Evolutionary conservation across 2,113 vertebrate genomes (phyloP), one percentile per base, ranked within the genome.

Genomic region (Amphiprion ocellaris): DNA sequence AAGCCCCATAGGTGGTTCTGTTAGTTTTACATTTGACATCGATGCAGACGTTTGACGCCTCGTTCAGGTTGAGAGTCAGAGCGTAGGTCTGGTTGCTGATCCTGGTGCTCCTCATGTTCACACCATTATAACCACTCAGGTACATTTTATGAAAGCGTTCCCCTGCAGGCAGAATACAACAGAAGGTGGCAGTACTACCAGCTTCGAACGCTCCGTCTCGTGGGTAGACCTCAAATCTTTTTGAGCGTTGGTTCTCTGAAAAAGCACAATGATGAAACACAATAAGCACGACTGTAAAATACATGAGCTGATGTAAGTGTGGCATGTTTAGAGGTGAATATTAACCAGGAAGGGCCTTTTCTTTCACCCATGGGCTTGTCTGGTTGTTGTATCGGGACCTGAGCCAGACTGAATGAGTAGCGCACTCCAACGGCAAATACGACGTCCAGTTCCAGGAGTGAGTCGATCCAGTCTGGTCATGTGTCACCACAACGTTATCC

Each of bases 371-470:
- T 5, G 26, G 37, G 71, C 90, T 85, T 10, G 56, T 69, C 0
- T 58, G 10, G 10, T 84, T 82, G 14, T 74, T 52, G 60, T 59
- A 53, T 72, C 47, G 58, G 11, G 87, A 85, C 0, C 86, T 77
- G 44, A 95, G 75, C 4, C 52, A 66, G 60, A 93, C 71, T 2
- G 87, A 85, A 68, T 87, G 87, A 23, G 84, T 81, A 21, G 77
- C 77, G 14, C 93, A 94, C 9, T 94, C 72, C 12, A 92, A 23
- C 0, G 90, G 56, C 46, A 91, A 49, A 9, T n/a, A 6, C 0
- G 94, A 93, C 0, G 11, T 84, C 93, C 93, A 94, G 16, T 21
- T 85, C 94, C 94, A 94, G 17, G n/a, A 71, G 37, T 88, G 81
- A 39, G 37, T 10, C 6, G 17, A 52, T 6, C 7, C 19, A 2